Conservation (phyloP, 2,888 invertebrate genomes). For the Tachina lurida region DNA sequence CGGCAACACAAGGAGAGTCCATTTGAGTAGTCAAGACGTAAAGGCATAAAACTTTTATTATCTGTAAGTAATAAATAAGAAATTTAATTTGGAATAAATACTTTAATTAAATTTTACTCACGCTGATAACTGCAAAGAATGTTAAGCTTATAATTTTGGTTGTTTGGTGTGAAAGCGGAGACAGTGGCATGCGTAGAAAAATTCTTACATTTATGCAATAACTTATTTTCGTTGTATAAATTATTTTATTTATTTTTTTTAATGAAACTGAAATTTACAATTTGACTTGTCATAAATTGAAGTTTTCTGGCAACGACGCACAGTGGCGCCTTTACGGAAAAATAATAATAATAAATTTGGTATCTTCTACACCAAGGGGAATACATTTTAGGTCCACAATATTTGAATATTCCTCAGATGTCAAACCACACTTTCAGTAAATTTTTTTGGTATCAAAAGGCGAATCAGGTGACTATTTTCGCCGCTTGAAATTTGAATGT, state of each 20-base stretch:
- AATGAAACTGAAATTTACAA: background rate
- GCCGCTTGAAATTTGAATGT: too few species aligned
- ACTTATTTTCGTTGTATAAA: background rate
- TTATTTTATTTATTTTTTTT: constrained; percentile 7
- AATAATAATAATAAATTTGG: too few species aligned
- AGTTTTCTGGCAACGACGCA: background rate
- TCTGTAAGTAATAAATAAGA: constrained; percentile 3
- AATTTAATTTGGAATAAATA: background rate
- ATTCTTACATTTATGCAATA: constrained; percentile 7
- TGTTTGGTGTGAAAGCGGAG: constrained; percentile 14
- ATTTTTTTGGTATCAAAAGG: too few species aligned
- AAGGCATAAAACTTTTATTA: constrained; percentile 48
- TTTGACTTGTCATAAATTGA: background rate
- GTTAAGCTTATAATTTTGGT: constrained; percentile 35
- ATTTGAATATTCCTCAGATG: too few species aligned
- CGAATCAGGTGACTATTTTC: too few species aligned
- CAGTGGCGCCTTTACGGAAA: too few species aligned
- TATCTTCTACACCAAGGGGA: too few species aligned
- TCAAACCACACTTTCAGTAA: too few species aligned
- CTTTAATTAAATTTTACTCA: constrained; percentile 9
- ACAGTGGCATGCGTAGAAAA: constrained; percentile 24
- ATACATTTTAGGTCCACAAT: too few species aligned
- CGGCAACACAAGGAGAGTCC: constrained; percentile 51
- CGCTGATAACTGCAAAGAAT: constrained; percentile 32
- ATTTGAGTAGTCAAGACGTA: constrained; percentile 27